Conservation (phyloP, 2,888 invertebrate genomes). For the Plagiodera versicolora region DNA sequence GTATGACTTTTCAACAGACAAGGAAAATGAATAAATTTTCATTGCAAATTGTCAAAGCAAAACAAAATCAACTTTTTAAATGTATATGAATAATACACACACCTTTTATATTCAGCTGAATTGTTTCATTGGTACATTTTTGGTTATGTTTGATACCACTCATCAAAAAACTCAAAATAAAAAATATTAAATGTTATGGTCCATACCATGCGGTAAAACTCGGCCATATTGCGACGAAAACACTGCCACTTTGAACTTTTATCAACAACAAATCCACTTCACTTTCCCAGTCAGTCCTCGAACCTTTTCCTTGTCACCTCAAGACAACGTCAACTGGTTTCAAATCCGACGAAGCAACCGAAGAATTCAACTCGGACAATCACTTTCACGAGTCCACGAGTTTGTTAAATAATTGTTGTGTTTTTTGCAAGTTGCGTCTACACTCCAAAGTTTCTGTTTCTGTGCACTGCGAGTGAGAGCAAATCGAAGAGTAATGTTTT, state of each 20-base stretch:
- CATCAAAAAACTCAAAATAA: background rate
- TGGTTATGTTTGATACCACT: constrained; percentile 6
- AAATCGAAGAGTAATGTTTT: constrained; percentile 14
- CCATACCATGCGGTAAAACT: constrained; percentile 2
- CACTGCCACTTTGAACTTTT: constrained; percentile 5
- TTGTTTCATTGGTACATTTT: too few species aligned
- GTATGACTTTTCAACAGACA: too few species aligned
- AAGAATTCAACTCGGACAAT: constrained; percentile 22
- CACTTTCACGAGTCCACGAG: constrained; percentile 26
- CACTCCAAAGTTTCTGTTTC: background rate
- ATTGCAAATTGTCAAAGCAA: too few species aligned
- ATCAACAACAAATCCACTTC: constrained; percentile 20
- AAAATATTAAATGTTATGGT: background rate
- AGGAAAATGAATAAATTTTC: too few species aligned
- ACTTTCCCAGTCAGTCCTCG: too few species aligned
- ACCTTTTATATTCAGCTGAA: too few species aligned
- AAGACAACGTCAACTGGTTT: constrained; percentile 19
- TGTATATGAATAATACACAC: too few species aligned
- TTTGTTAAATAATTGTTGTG: constrained; percentile 23
- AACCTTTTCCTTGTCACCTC: too few species aligned
- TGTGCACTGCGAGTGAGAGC: background rate
- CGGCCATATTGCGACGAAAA: constrained; percentile 14
- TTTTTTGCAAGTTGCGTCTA: background rate
- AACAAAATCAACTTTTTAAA: too few species aligned
- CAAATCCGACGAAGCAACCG: constrained; percentile 7